Evolutionary conservation across 2,888 invertebrate genomes (phyloP).

Genomic region (Caenorhabditis zanzibari): DNA sequence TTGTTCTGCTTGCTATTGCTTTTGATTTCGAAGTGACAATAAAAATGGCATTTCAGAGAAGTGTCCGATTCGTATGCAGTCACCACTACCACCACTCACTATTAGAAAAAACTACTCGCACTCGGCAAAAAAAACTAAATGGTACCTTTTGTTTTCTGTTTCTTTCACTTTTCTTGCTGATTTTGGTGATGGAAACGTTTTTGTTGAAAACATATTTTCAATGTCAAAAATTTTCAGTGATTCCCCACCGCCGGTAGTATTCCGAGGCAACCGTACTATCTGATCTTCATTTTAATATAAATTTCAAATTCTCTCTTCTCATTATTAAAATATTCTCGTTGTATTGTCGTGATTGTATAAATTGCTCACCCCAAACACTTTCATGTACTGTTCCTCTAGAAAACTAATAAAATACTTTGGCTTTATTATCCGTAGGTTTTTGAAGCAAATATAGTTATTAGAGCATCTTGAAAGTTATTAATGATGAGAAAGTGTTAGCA

Average conservation of each 20-base stretch:
- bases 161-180: slow-evolving; percentile 2
- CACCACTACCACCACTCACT: slow-evolving; percentile 72
- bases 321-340: slow-evolving; percentile 7
- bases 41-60: slow-evolving; percentile 65
- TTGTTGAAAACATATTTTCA: neutral
- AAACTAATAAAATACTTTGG: neutral
- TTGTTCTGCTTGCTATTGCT: slow-evolving; percentile 25
- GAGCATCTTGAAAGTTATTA: slow-evolving; percentile 10
- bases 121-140: slow-evolving; percentile 3
- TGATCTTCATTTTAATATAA: slow-evolving; percentile 46
- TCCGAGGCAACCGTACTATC: slow-evolving; percentile 51
- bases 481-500: slow-evolving; percentile 21
- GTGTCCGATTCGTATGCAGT: slow-evolving; percentile 72
- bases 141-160: slow-evolving; percentile 15
- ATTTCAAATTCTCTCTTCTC: slow-evolving; percentile 18
- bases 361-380: slow-evolving; percentile 51
- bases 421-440: slow-evolving; percentile 23
- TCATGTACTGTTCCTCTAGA: neutral
- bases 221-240: slow-evolving; percentile 46
- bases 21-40: neutral
- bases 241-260: slow-evolving; percentile 54
- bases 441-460: slow-evolving; percentile 9
- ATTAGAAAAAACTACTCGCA: slow-evolving; percentile 63
- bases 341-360: slow-evolving; percentile 62
- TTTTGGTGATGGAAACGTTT: slow-evolving; percentile 23